Base-by-base conservation (phyloP, 2,888 invertebrate genomes). In the Noctua janthina region DNA sequence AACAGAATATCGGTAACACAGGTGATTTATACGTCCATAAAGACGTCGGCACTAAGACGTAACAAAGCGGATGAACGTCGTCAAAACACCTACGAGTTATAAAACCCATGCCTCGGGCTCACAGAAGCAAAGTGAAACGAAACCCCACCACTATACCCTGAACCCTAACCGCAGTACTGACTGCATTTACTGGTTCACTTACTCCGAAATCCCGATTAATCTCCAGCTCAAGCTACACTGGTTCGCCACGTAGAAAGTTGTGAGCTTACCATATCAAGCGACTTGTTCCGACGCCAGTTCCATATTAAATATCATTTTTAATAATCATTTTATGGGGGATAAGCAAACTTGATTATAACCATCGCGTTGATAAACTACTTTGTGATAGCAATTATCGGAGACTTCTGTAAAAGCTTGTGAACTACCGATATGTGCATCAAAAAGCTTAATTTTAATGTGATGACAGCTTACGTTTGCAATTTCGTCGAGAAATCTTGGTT, bases 91-190 rank as follows among this genome's bases (percentile, higher is more conserved):
- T 93, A 93, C 92, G 82, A 88, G 76, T 89, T 90, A 93, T 94
- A 94, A 94, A 94, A 93, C 90, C 87, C 87, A 87, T 88, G 95
- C 95, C 94, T 83, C 86, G 85, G 94, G 96, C 95, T 87, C 86
- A 93, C 94, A 95, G 95, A 94, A 95, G 95, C 93, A 85, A 93
- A 92, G 95, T 93, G 95, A 95, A 95, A 95, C 92, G 91, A 92
- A 89, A 81, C 78, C 62, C 56, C 76, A 74, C 93, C 94, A 94
- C 51, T 81, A 71, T 90, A 91, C 79, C 82, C 84, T 88, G 94
- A 93, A 66, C 94, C 85, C 78, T 83, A 75, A 78, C 73, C 74
- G 82, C 74, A 69, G 91, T 17, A 84, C 79, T n/a, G 51, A 71
- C 74, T 70, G 49, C 62, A 10, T 20, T 64, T 64, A 64, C 66